Evolutionary conservation across 2,888 invertebrate species (phyloP), one percentile per base, ranked within the genome.

Genomic region (Epiblema foenella): DNA sequence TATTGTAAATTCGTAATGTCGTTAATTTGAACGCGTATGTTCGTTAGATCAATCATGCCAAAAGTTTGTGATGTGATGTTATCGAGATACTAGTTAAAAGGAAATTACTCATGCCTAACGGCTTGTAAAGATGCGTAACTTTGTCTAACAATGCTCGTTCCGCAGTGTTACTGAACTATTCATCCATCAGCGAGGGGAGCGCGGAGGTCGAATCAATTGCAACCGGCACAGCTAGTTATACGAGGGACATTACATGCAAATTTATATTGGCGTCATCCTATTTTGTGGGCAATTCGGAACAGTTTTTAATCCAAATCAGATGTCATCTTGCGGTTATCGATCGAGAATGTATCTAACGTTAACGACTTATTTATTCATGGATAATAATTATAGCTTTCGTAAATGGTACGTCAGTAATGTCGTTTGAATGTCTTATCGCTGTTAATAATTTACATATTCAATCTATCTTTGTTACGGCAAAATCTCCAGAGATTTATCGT

Each of bases 201-300:
- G 73, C 67, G 81, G 83, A 86, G 89, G 88, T 84, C 84, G 80
- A 85, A 87, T 85, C 85, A 87, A 87, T 89, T 84, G 84, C 77
- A 75, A 73, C 52, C 54, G 42, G 63, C 52, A 70, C 49, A 59
- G 51, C 62, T 74, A 69, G 70, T 68, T 67, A 37, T 33, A 37
- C 37, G 46, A 39, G 56, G 39, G 56, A 57, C 46, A 15, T 39
- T 39, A 49, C 29, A 67, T 56, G 65, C 56, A 66, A 66, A 56
- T 57, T 66, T 46, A 15, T 46, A 33, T 46, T 46, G 56, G 29
- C 24, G n/a, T 37, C 33, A 17, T 33, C 24, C 42, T 56, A 63
- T 63, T 17, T 37, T 37, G n/a, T 37, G 1, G 33, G 1, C 17
- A 18, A 51, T 51, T 18, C 11, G 51, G 10, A 51, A 18, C 18